Base-by-base conservation (phyloP, 1,140 invertebrate genomes). In the Bombus haemorrhoidalis region DNA sequence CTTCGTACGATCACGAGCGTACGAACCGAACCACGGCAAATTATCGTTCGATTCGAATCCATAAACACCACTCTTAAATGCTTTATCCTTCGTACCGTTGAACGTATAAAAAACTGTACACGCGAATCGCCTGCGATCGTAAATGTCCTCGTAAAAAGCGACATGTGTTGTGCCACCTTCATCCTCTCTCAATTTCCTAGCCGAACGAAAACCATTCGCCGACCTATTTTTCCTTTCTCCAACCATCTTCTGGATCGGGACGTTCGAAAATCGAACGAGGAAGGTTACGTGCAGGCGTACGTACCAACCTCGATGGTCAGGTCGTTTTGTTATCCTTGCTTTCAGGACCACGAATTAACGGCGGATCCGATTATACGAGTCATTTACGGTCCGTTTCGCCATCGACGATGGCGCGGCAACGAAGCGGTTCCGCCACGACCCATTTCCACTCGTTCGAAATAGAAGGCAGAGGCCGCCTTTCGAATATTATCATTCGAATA, bases 401-500 rank as follows among this genome's bases (percentile, higher is more conserved):
- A 59, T 74, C 81, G 78, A 74, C 73, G 89, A 75, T 71, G 78
- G 37, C 57, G 57, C 74, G 78, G 71, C 32, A 83, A 57, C 81
- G 78, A 53, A 80, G 72, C 72, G 81, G 68, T 86, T 86, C 79
- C 85, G 79, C 71, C 37, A 73, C 87, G 71, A 78, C 59, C 81
- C 81, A 89, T 89, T 90, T 89, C 85, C 85, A 81, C 81, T 87
- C 77, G 57, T 81, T 89, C 88, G 84, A 83, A 59, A 64, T 68
- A 32, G 73, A 76, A 64, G 71, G 76, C 66, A 59, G 64, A 72
- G 53, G 76, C 66, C 66, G 79, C 69, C 77, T 88, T 81, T 81
- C 87, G 87, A 90, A 90, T 85, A 90, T 90, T 90, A 90, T 90
- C 88, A 90, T 87, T 87, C 80, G 86, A 72, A 84, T 83, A 83